Evolutionary conservation across 2,797 vertebrate species (phyloP), one percentile per base, ranked within the genome.

Genomic region (Dipus sagitta): DNA sequence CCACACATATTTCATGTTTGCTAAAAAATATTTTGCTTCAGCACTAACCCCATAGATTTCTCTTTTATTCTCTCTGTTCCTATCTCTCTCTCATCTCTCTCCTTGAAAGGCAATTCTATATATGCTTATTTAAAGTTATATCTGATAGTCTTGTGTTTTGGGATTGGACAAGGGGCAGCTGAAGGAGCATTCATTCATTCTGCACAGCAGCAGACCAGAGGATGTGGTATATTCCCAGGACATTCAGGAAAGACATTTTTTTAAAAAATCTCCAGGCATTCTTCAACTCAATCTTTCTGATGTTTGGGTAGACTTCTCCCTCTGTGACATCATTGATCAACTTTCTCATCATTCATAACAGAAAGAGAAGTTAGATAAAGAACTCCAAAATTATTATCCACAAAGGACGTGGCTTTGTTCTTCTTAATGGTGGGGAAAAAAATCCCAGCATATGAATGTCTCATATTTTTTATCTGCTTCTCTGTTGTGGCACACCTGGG

Each of bases 11-110:
- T 87, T 71, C n/a, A 70, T 75, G 30, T 82, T 96, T 91, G 82
- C 62, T 90, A 90, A 90, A 78, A 78, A 64, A 20, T 32, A 32
- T 42, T 70, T 79, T 47, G 42, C 79, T 32, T 91, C 67, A 79
- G 47, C 17, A 75, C 18, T 65, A 71, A 62, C 26, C 8, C 17
- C 9, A 32, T 78, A 28, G 13, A 3, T 52, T 94, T 88, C 74
- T n/a, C 32, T 87, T 15, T 83, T 82, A 54, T 38, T 54, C 17
- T 70, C 42, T 17, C 34, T 68, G 30, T 9, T 9, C 83, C 83
- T 76, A 52, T 21, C 78, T 30, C 72, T 86, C 21, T 82, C 32
- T 83, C 77, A 72, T 10, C n/a, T 23, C 60, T 64, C 4, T 64
- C 9, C 32, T 23, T 70, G 62, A 80, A 92, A 92, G 8, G 1